Evolutionary conservation across 2,113 vertebrate genomes (phyloP).

Genomic region (Romanogobio albipinnatus): DNA sequence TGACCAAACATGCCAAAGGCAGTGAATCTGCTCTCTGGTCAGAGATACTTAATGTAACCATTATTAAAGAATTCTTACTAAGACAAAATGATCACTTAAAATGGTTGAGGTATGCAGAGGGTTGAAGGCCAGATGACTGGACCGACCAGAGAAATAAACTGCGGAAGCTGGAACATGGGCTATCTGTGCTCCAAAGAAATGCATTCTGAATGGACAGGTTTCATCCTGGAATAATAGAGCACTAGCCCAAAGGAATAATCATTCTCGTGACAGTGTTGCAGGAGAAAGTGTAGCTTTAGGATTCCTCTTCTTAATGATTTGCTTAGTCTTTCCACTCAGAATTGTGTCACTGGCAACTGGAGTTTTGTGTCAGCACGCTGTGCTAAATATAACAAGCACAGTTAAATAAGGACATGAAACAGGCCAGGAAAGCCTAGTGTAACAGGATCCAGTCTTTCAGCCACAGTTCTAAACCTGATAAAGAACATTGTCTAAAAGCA

Average conservation of each 20-base stretch:
- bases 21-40: slow-evolving; percentile 16
- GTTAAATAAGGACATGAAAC: slow-evolving; percentile 80
- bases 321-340: slow-evolving; percentile 68
- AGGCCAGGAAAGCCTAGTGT: slow-evolving; percentile 76
- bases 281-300: slow-evolving; percentile 45
- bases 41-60: slow-evolving; percentile 10
- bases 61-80: slow-evolving; percentile 15
- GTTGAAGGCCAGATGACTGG: slow-evolving; percentile 31
- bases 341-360: slow-evolving; percentile 74
- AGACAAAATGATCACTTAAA: not conserved
- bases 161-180: not conserved
- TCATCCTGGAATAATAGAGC: slow-evolving; percentile 30
- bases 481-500: slow-evolving; percentile 75
- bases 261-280: slow-evolving; percentile 41
- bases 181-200: slow-evolving; percentile 6
- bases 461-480: slow-evolving; percentile 65
- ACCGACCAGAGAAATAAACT: not conserved
- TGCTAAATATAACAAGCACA: slow-evolving; percentile 76
- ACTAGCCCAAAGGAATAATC: slow-evolving; percentile 50
- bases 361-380: slow-evolving; percentile 72
- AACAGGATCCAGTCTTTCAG: slow-evolving; percentile 70
- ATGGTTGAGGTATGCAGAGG: slow-evolving; percentile 23
- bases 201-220: not conserved
- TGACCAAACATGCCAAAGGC: not conserved
- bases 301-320: slow-evolving; percentile 58